These are phyloP conservation scores for Sarcophaga subvicina DNA, from an alignment of 2,888 invertebrate species.

Conservation along the genomic window DNA sequence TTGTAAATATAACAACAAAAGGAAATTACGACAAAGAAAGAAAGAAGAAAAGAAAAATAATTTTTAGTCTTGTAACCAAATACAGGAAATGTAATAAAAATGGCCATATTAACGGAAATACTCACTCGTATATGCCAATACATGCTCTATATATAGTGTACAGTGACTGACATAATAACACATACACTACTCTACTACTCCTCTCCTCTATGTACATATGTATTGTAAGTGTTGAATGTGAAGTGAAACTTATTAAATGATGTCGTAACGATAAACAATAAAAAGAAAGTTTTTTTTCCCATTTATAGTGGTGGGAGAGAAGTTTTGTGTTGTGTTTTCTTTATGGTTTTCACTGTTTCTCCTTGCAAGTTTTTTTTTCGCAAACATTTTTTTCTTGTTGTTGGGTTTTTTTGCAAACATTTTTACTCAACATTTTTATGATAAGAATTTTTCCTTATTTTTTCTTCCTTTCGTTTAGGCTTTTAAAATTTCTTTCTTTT, in stretches of 20 bases:
- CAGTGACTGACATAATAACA: too few species aligned
- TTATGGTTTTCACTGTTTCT: neutral
- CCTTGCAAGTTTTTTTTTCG: neutral
- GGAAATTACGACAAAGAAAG: neutral
- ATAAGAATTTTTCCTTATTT: neutral
- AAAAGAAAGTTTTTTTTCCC: too few species aligned
- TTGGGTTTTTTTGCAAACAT: too few species aligned
- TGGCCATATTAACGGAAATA: neutral
- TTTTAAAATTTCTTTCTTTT: slow-evolving; percentile 43
- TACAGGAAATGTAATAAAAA: neutral
- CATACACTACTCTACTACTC: too few species aligned
- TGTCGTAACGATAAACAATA: too few species aligned
- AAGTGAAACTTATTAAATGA: too few species aligned
- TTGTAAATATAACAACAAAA: neutral
- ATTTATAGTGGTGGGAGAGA: too few species aligned
- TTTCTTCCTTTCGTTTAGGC: slow-evolving; percentile 37
- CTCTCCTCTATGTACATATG: too few species aligned
- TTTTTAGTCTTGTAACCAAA: neutral
- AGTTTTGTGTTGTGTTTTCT: too few species aligned
- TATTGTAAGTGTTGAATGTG: too few species aligned
- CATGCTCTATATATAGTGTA: too few species aligned
- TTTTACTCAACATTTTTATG: neutral
- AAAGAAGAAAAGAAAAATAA: neutral
- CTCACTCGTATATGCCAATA: neutral
- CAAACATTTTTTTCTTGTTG: too few species aligned